A percentile compares a stretch with the other conserved stretches of the same genome.
Evolutionary conservation across 2,888 invertebrate species (phyloP).

Genomic region (Caenorhabditis afra): DNA sequence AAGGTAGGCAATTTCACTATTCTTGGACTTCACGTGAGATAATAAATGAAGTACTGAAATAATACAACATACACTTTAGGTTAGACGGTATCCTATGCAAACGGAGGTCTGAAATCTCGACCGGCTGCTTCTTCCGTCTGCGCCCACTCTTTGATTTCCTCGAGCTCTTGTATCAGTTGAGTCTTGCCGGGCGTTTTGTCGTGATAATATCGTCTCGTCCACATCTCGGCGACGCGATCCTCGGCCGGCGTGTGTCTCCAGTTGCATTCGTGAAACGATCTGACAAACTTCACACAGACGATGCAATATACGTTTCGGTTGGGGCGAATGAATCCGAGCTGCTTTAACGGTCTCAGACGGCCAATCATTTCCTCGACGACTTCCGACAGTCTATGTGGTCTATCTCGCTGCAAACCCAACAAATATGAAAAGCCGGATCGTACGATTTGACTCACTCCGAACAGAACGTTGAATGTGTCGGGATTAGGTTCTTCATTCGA

Average conservation of each 20-base stretch:
- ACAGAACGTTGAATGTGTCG: no score
- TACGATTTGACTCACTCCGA: no score
- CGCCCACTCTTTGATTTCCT: slow-evolving; percentile 11
- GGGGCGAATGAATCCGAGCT: slow-evolving; percentile 29
- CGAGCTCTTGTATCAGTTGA: slow-evolving; percentile 28
- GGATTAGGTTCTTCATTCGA: no score
- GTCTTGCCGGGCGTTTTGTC: slow-evolving; percentile 19
- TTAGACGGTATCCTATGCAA: no score
- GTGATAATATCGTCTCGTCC: slow-evolving; percentile 31
- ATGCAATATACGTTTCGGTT: slow-evolving; percentile 21
- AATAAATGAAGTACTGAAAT: no score
- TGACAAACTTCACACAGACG: slow-evolving; percentile 33
- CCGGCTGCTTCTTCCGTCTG: slow-evolving; percentile 12
- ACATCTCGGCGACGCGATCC: slow-evolving; percentile 36
- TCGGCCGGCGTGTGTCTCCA: slow-evolving; percentile 36
- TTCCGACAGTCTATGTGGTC: slow-evolving; percentile 8
- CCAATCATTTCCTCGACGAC: slow-evolving; percentile 30
- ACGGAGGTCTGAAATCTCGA: no score
- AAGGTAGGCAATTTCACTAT: no score
- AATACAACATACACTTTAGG: no score
- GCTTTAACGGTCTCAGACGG: slow-evolving; percentile 34
- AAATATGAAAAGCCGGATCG: no score
- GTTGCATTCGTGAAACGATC: slow-evolving; percentile 36
- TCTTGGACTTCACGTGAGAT: no score
- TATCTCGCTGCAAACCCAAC: no score